Base-by-base conservation (phyloP, 2,113 vertebrate species). In the Spea bombifrons region DNA sequence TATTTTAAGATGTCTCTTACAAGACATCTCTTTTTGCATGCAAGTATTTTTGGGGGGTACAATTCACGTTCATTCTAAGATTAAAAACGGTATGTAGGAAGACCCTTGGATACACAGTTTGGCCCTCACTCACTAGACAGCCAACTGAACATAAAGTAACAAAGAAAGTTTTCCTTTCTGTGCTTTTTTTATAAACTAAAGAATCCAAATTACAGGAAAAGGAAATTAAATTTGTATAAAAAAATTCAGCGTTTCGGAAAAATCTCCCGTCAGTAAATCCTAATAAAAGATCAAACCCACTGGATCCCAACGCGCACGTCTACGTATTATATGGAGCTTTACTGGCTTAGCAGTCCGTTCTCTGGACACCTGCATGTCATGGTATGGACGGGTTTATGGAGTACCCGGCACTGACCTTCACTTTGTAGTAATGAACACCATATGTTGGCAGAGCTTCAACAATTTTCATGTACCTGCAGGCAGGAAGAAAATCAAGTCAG, bases 401-500 rank as follows among this genome's bases (percentile, higher is more conserved):
- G 73, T 7, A 15, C 5, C 9, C 52, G 45, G 71, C 52, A 88
- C 83, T 92, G 90, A 99, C 97, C 97, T 99, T 98, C 82, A 99
- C 97, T 91, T 92, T 93, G 76, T 97, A 99, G 85, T 98, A 99
- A 94, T 99, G 97, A 85, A 99, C 95, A 89, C 97, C 97, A 52
- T 99, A 99, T 75, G 97, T 95, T 61, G 96, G 96, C 82, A 97
- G 89, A 75, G 94, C 94, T 92, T 98, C 95, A 75, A 97, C 95
- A 81, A 98, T 90, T 87, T 94, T 93, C 88, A 99, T 94, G 88
- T 98, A 99, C 94, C 97, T 99, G 86, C 43, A 86, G 84, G 15
- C 55, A 59, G 15, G 10, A 13, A 59, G 10, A 59, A 59, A 13
- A 30, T 30, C 30, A 30, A 30, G 30, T 30, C 30, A 30, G 30